phyloP scores from a whole-genome alignment of 2,888 invertebrate genomes.

The Xestia rhomboidea region DNA sequence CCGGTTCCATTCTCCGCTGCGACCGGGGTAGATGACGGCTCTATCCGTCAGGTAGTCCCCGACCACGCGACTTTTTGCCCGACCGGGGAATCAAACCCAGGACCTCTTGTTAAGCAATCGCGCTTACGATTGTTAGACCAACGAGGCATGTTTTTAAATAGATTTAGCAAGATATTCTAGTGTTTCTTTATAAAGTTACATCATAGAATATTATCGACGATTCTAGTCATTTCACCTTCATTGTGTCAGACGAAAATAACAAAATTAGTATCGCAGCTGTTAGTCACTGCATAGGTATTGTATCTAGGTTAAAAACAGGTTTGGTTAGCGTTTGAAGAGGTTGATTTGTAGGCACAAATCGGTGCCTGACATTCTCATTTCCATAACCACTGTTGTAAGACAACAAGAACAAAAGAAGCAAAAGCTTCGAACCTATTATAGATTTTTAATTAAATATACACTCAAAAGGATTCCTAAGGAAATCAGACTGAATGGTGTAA shows the following conservation, averaged over 20 bases:
- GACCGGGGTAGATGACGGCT: too few relatives aligned
- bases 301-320: neutral
- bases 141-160: neutral
- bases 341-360: neutral
- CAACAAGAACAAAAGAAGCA: neutral
- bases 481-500: conserved; percentile 14
- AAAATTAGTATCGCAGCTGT: neutral
- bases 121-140: neutral
- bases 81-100: neutral
- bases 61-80: too few relatives aligned
- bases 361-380: neutral
- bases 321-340: neutral
- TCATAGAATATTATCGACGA: neutral
- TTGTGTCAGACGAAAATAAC: neutral
- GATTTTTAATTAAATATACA: neutral
- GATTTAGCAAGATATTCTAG: neutral
- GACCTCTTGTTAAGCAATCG: neutral
- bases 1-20: too few relatives aligned
- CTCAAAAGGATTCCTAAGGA: conserved; percentile 6
- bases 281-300: neutral
- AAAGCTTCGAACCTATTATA: neutral
- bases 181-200: neutral
- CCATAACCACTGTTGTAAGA: neutral
- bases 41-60: too few relatives aligned
- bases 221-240: neutral